Base-by-base conservation (phyloP, 2,888 invertebrate species). In the Drosophila pseudotakahashii region DNA sequence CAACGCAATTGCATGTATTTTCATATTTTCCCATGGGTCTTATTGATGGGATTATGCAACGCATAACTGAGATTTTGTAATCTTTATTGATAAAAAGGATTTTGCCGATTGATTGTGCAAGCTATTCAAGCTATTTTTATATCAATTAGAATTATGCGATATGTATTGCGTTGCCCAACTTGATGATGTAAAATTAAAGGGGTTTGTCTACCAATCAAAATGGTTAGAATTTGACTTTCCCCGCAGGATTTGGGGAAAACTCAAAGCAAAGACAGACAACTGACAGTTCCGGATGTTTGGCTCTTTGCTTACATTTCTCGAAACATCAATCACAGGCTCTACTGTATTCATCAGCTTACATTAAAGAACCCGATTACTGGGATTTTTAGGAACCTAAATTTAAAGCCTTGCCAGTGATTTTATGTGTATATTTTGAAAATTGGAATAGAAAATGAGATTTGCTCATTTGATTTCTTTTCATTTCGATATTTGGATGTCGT, bases 401-500 rank as follows among this genome's bases (percentile, higher is more conserved):
- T 26, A 26, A 4, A 26, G 26, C 5, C 10, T 47, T 30, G 14
- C n/a, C 3, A 23, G 7, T 44, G 13, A 30, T 6, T 47, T 30
- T 14, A 30, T 7, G 1, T 7, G 10, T 30, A 30, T 30, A 30
- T 14, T 19, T 7, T 2, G 6, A 5, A 6, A 42, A 42, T 11
- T n/a, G 13, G 11, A 16, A 42, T 5, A n/a, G 11, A 11, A 19
- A 42, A 9, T 4, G 3, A 4, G 10, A 13, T n/a, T 26, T 36
- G 34, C 4, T 5, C 6, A 57, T 11, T n/a, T 32, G 45, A 30
- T 14, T 13, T 23, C 13, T 47, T 47, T 39, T 34, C 10, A 11
- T 62, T 47, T 36, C 11, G 16, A 45, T 39, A 11, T 62, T 47
- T 36, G n/a, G 16, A 45, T 39, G 57, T 57, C 39, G 19, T 55